Base-by-base conservation (phyloP, 2,888 invertebrate species). In the Rotaria magnacalcarata region DNA sequence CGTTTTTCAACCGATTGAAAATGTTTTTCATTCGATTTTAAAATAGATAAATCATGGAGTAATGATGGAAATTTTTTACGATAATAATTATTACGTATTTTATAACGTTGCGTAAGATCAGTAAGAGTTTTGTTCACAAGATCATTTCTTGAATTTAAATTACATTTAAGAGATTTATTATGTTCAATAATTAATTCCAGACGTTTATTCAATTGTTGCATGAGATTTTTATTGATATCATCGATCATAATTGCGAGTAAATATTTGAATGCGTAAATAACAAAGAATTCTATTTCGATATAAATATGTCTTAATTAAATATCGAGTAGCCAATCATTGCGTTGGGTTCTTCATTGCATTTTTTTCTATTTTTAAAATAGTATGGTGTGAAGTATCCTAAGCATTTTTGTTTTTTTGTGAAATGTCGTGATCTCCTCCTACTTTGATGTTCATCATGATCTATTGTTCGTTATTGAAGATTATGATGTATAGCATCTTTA, bases 401-500 rank as follows among this genome's bases (percentile, higher is more conserved):
- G 16, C 16, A 52, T 52, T 52, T 52, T 16, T 52, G 11, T 67
- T 27, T 1, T 67, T 0, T 67, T 11, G 4, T 27, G 8, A 27
- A 34, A 34, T 27, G 14, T 11, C 27, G 14, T 14, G n/a, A n/a
- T 27, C 27, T 27, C 60, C 27, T 60, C 60, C 60, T 60, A 60
- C 60, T 60, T 60, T 60, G 60, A 56, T 56, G 56, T 56, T 56
- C 56, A 56, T 56, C 21, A 67, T 67, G 67, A 34, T 34, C 52
- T 52, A 14, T 27, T 67, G 34, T 34, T 67, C 34, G n/a, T 60
- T 27, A 67, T 27, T 34, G 67, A 67, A 67, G 67, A 67, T 67
- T 67, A 67, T 67, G 16, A 67, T 67, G 67, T 67, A 67, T 67
- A 67, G 16, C 14, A 67, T 67, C 67, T 34, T 67, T 67, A 67